phyloP scores from a whole-genome alignment of 2,113 vertebrate genomes.

The Perca fluviatilis region DNA sequence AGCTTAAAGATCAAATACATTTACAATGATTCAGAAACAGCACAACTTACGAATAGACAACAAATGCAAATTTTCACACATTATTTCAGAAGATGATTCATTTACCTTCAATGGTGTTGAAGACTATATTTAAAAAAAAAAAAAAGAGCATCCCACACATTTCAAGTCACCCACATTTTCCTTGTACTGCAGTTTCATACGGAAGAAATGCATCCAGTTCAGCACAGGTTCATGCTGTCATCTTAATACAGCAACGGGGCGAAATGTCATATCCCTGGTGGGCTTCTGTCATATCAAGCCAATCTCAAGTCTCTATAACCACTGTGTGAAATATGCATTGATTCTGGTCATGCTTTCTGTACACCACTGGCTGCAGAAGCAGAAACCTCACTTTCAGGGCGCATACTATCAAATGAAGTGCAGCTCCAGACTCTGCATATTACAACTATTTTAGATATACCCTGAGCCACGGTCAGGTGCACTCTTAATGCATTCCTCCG shows the following conservation, averaged over 20 bases:
- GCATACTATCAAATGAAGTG: constrained; percentile 25
- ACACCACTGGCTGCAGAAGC: not conserved
- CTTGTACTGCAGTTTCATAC: not conserved
- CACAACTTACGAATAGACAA: not conserved
- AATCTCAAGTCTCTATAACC: constrained; percentile 25
- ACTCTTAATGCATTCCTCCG: not conserved
- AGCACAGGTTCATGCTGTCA: not conserved
- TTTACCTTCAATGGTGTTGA: not conserved
- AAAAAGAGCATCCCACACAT: not conserved
- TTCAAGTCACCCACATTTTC: not conserved
- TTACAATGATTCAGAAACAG: not conserved
- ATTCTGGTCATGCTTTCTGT: constrained; percentile 1
- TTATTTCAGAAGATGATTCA: constrained; percentile 7
- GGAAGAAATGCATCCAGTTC: not conserved
- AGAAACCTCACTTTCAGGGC: constrained; percentile 3
- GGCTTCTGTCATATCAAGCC: constrained; percentile 35
- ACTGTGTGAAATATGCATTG: constrained; percentile 40
- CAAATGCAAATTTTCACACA: constrained; percentile 19
- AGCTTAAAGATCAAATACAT: not conserved
- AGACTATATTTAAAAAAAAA: not conserved
- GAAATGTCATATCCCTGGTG: constrained; percentile 5
- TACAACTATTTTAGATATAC: constrained; percentile 45
- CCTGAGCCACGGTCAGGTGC: constrained; percentile 35
- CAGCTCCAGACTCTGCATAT: constrained; percentile 24
- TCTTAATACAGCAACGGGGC: not conserved